Evolutionary conservation across 2,888 invertebrate genomes (phyloP).

Genomic region (Cerastis rubricosa): DNA sequence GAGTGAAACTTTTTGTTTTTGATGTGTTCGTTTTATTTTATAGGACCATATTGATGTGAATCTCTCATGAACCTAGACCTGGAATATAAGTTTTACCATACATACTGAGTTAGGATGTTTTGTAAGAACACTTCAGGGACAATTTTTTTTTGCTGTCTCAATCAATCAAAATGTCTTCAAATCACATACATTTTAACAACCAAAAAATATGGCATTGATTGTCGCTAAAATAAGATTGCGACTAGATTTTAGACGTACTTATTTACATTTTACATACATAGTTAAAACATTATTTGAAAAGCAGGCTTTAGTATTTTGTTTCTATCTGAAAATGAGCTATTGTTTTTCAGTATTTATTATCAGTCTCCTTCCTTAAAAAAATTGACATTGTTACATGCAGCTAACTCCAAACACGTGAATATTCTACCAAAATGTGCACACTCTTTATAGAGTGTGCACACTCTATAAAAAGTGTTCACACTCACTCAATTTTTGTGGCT

Average conservation of each 20-base stretch:
- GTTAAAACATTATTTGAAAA: not conserved
- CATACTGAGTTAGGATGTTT: not conserved
- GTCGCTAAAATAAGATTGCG: not conserved
- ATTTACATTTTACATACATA: not conserved
- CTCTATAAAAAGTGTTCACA: too few relatives aligned
- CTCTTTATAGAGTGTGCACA: too few relatives aligned
- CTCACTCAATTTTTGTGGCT: too few relatives aligned
- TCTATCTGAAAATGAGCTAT: not conserved
- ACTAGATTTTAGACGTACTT: not conserved
- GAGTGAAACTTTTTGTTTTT: not conserved
- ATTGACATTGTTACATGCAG: not conserved
- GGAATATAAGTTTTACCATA: not conserved
- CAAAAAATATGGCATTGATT: not conserved
- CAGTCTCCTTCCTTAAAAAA: not conserved
- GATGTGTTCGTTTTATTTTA: not conserved
- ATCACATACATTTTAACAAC: not conserved
- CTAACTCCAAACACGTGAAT: not conserved
- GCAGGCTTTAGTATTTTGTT: not conserved
- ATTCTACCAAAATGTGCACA: not conserved
- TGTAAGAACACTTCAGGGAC: not conserved
- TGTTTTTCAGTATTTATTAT: not conserved
- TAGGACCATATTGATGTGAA: not conserved
- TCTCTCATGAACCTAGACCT: not conserved
- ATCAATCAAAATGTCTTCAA: not conserved
- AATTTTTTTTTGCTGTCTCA: not conserved